Evolutionary conservation across 2,113 vertebrate genomes (phyloP).

Genomic region (Perognathus longimembris): DNA sequence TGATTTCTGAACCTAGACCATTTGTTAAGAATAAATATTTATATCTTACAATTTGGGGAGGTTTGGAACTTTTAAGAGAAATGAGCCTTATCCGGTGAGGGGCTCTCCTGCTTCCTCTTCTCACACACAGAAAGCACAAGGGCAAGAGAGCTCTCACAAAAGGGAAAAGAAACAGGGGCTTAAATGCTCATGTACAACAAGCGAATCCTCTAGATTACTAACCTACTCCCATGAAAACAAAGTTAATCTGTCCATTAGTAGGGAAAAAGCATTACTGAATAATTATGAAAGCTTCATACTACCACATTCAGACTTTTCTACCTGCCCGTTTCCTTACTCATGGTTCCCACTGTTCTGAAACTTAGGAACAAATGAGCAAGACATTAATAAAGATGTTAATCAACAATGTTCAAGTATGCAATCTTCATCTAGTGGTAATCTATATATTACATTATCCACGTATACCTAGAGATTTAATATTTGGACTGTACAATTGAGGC

Average conservation of each 20-base stretch:
- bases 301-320: background rate
- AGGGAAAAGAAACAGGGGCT: no score
- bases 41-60: background rate
- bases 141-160: background rate
- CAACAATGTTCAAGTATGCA: background rate
- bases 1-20: background rate
- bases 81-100: background rate
- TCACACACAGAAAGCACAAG: background rate
- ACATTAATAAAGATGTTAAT: background rate
- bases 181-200: background rate
- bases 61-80: background rate
- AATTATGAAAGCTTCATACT: background rate
- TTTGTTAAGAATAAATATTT: background rate
- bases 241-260: background rate
- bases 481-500: background rate
- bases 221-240: background rate
- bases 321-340: background rate
- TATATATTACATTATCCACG: conserved; percentile 1
- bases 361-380: background rate
- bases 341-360: background rate
- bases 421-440: background rate
- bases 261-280: background rate
- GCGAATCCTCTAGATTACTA: background rate
- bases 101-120: background rate
- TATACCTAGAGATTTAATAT: background rate